These are phyloP conservation scores for Cebus imitator DNA, from an alignment of 2,113 vertebrate species.

Conservation along the genomic window DNA sequence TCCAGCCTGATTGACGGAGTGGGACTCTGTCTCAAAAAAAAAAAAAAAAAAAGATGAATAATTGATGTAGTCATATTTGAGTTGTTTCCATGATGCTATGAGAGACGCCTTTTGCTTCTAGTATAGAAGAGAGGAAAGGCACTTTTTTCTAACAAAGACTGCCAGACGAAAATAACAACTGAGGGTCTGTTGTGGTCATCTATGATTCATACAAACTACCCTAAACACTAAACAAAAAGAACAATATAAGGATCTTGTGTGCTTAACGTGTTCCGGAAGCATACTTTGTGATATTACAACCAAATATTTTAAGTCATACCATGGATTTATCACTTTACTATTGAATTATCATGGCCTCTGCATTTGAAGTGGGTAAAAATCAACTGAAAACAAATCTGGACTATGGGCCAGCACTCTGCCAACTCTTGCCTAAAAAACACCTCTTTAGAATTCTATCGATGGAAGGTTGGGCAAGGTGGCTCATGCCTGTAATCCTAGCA, in stretches of 20 bases:
- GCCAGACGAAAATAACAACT: background rate
- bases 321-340: background rate
- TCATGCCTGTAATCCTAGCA: too few species aligned
- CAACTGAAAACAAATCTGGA: background rate
- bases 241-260: background rate
- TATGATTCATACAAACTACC: background rate
- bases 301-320: background rate
- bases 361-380: background rate
- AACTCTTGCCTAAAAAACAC: background rate
- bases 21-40: too few species aligned
- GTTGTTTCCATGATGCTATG: background rate
- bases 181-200: background rate
- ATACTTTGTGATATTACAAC: background rate
- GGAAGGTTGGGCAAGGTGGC: background rate
- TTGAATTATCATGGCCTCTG: background rate
- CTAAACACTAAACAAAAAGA: background rate
- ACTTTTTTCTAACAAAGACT: background rate
- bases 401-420: background rate
- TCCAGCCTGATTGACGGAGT: too few species aligned
- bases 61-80: slow-evolving; percentile 27
- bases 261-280: background rate
- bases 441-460: background rate
- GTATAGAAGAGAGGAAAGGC: background rate
- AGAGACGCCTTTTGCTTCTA: background rate
- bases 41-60: slow-evolving; percentile 11